Conservation (phyloP, 1,140 invertebrate species). For the Drosophila grimshawi region DNA sequence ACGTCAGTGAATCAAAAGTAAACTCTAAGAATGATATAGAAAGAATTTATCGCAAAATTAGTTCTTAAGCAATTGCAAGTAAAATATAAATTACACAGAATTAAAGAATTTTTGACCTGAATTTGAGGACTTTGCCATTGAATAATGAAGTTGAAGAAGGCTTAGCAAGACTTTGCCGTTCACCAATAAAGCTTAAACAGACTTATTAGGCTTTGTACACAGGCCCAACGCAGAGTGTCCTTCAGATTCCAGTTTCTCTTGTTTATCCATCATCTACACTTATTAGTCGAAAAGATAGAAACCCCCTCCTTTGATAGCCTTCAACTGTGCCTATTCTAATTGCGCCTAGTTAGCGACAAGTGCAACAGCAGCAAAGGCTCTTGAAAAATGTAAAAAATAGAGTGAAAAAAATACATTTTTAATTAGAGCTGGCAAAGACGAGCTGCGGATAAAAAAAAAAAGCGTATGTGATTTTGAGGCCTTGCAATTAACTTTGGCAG, state of each 20-base stretch:
- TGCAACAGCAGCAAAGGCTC: constrained; percentile 12
- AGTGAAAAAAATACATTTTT: constrained; percentile 56
- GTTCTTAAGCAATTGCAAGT: too few species aligned
- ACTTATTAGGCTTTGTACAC: background rate
- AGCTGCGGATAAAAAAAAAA: constrained; percentile 1
- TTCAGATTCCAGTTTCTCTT: background rate
- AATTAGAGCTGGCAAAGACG: constrained; percentile 63
- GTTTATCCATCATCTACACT: constrained; percentile 8
- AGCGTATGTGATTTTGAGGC: constrained; percentile 23
- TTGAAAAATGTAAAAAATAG: constrained; percentile 30
- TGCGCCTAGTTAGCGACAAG: constrained; percentile 25
- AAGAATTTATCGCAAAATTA: too few species aligned
- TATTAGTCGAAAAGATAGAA: constrained; percentile 20
- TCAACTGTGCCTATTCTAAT: constrained; percentile 65
- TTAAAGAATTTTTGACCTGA: too few species aligned
- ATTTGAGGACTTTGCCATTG: too few species aligned
- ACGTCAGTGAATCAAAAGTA: background rate
- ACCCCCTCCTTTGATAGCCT: constrained; percentile 2
- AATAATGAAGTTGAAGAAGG: too few species aligned
- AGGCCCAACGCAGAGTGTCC: background rate
- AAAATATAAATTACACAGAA: too few species aligned
- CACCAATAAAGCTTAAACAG: too few species aligned
- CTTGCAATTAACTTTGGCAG: constrained; percentile 78
- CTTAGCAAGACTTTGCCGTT: too few species aligned
- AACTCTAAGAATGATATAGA: too few species aligned